These are phyloP conservation scores for Pterois miles DNA, from an alignment of 2,797 vertebrate species.

Conservation along the genomic window DNA sequence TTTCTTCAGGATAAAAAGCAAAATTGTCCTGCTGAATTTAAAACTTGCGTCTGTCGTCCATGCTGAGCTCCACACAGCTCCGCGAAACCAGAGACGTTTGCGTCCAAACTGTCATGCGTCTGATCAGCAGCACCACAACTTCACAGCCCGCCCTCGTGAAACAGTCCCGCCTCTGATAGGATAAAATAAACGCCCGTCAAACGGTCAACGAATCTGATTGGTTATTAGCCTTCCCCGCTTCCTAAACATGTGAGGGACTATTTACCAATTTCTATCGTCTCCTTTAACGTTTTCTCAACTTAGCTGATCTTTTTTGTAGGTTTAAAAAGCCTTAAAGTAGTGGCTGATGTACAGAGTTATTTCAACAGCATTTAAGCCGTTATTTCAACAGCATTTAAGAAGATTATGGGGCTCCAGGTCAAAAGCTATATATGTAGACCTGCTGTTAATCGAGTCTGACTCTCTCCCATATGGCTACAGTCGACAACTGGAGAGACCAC, in stretches of 20 bases:
- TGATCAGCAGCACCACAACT: constrained; percentile 30
- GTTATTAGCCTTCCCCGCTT: neutral
- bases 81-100: constrained; percentile 50
- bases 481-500: neutral
- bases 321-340: neutral
- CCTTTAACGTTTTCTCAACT: neutral
- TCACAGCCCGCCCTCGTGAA: constrained; percentile 39
- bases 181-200: constrained; percentile 18
- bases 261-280: neutral
- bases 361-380: constrained; percentile 33
- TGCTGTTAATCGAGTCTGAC: constrained; percentile 26
- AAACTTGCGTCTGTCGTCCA: constrained; percentile 20
- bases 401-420: constrained; percentile 39
- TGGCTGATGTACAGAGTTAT: neutral
- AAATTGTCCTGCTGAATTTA: constrained; percentile 14
- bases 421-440: neutral
- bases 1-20: neutral
- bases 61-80: constrained; percentile 10
- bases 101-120: constrained; percentile 1
- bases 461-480: constrained; percentile 23
- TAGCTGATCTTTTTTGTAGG: neutral
- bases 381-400: constrained; percentile 34
- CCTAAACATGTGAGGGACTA: neutral
- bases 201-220: constrained; percentile 10
- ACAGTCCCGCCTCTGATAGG: constrained; percentile 37